Percentiles rank a stretch among this genome's conserved stretches.
phyloP scores from a whole-genome alignment of 2,797 vertebrate species.

The Gymnodraco acuticeps region DNA sequence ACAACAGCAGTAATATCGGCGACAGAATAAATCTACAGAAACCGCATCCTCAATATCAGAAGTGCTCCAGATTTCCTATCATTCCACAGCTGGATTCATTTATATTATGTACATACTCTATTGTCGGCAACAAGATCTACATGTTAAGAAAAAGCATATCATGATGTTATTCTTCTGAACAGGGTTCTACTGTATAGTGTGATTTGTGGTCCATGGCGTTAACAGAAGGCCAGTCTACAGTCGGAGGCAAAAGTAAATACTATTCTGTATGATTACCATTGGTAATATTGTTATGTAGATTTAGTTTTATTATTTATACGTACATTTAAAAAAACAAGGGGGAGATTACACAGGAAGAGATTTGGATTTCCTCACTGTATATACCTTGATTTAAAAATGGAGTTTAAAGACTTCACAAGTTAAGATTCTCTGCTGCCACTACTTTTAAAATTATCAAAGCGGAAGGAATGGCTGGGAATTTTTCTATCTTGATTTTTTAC shows the following conservation, averaged over 20 bases:
- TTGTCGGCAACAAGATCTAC: constrained; percentile 80
- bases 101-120: constrained; percentile 84
- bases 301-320: constrained; percentile 86
- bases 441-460: constrained; percentile 78
- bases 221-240: constrained; percentile 73
- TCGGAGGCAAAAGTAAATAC: constrained; percentile 79
- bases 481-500: constrained; percentile 85
- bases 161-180: constrained; percentile 85
- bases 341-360: constrained; percentile 76
- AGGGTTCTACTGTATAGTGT: constrained; percentile 86
- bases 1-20: constrained; percentile 65
- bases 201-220: constrained; percentile 81
- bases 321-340: constrained; percentile 73
- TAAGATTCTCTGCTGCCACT: constrained; percentile 80
- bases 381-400: constrained; percentile 84
- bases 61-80: constrained; percentile 81
- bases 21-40: constrained; percentile 54
- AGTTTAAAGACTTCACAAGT: constrained; percentile 69
- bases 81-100: constrained; percentile 83
- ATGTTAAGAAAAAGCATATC: constrained; percentile 85
- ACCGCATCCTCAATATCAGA: constrained; percentile 71
- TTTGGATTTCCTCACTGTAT: constrained; percentile 82
- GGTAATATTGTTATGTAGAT: constrained; percentile 86
- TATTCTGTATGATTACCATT: constrained; percentile 84
- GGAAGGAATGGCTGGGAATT: constrained; percentile 81